Base-by-base conservation (phyloP, 2,888 invertebrate genomes). In the Zele albiditarsus region DNA sequence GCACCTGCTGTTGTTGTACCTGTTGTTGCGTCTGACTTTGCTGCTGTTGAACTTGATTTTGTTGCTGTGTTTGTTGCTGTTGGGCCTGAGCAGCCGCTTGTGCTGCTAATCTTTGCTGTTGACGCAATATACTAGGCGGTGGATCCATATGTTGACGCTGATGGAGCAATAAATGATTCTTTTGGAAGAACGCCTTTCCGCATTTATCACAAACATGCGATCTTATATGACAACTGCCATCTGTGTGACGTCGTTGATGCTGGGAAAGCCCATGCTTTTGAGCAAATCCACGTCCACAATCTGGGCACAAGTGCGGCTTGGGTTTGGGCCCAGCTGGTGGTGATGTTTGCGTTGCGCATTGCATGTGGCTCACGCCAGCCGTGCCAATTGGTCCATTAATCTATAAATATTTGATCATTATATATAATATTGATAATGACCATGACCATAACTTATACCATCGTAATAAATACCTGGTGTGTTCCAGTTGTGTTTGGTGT, bases 131-230 rank as follows among this genome's bases (percentile, higher is more conserved):
- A 84, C 92, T 91, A 0, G 91, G 91, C 49, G 92, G 92, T 38
- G 92, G 90, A 83, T 94, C 93, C 93, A 93, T 93, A 89, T 95
- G 95, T 84, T 95, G 95, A 73, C 95, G 91, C 89, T 95, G 95
- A 87, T 96, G 96, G 73, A 95, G 90, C 90, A 95, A 92, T 77
- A 96, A 90, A 85, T 96, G 95, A 87, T 95, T 95, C 90, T 95
- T 95, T 89, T 96, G 96, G 91, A 95, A 95, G 91, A 96, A 96
- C 16, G 95, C 95, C 87, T 95, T 96, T 74, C 95, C 95, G 85
- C 96, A 96, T 85, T 94, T 94, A 79, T 92, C 92, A 86, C 96
- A 96, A 14, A 95, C 93, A 86, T 95, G 95, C 62, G 95, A 94
- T 82, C 95, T 92, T 65, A 95, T 90, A 69, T 95, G 95, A 85